Conservation (phyloP, 2,888 invertebrate genomes). For the Drosophila longiperda region DNA sequence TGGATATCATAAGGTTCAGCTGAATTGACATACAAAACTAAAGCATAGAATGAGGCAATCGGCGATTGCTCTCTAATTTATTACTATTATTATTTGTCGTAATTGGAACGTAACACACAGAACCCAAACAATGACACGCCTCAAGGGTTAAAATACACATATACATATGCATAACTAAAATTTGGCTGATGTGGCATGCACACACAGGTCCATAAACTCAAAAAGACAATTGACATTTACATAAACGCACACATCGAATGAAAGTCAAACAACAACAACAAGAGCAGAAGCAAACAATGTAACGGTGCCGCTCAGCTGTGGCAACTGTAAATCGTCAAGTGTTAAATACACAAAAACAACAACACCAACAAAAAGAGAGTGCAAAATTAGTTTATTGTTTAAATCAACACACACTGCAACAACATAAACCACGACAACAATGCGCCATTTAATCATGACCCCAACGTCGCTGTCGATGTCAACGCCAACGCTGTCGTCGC, state of each 20-base stretch:
- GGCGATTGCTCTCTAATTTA: conserved; percentile 18
- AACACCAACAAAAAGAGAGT: conserved; percentile 35
- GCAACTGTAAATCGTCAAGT: conserved; percentile 42
- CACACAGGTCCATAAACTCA: conserved; percentile 60
- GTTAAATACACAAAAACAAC: conserved; percentile 28
- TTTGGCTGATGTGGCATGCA: conserved; percentile 41
- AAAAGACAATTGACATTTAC: conserved; percentile 73
- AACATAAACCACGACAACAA: conserved; percentile 32
- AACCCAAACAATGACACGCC: conserved; percentile 14
- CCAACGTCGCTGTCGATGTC: conserved; percentile 74
- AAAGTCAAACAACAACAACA: conserved; percentile 41
- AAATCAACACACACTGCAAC: conserved; percentile 29
- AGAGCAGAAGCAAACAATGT: conserved; percentile 55
- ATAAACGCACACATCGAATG: conserved; percentile 60
- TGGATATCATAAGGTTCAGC: not conserved
- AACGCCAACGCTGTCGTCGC: conserved; percentile 71
- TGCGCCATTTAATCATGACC: conserved; percentile 80
- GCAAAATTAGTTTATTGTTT: conserved; percentile 56
- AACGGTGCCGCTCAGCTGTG: conserved; percentile 40
- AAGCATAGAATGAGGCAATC: not conserved
- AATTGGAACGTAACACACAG: conserved; percentile 68
- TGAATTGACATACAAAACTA: not conserved
- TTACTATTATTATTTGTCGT: conserved; percentile 37
- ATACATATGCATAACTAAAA: conserved; percentile 16
- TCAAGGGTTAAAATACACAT: conserved; percentile 20